Conservation (phyloP, 2,888 invertebrate genomes). For the Tetropium fuscum region DNA sequence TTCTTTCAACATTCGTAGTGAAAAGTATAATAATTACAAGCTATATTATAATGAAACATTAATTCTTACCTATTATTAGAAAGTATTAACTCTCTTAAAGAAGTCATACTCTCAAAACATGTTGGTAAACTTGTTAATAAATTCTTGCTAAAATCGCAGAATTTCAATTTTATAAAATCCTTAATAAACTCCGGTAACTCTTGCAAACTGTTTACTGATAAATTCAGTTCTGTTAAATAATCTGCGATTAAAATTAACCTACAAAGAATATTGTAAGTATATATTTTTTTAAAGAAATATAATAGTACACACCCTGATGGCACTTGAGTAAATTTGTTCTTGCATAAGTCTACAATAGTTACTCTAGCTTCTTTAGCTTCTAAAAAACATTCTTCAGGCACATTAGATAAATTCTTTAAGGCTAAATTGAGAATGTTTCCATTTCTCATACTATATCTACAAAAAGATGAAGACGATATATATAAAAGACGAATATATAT, state of each 20-base stretch:
- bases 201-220: conserved; percentile 78
- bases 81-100: conserved; percentile 83
- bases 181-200: conserved; percentile 75
- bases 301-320: conserved; percentile 73
- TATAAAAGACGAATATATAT: background rate
- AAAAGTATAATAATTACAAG: no score
- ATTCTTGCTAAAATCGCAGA: conserved; percentile 83
- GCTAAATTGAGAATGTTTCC: conserved; percentile 72
- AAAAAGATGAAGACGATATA: no score
- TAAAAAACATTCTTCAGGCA: conserved; percentile 80
- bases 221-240: conserved; percentile 74
- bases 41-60: no score
- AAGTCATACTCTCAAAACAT: conserved; percentile 72
- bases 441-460: conserved; percentile 71
- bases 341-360: conserved; percentile 82
- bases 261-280: conserved; percentile 42
- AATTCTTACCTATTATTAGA: conserved; percentile 82
- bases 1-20: no score
- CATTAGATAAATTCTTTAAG: conserved; percentile 71
- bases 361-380: conserved; percentile 80
- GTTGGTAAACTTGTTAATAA: conserved; percentile 73
- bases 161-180: conserved; percentile 73
- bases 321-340: conserved; percentile 78
- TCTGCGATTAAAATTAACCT: conserved; percentile 69
- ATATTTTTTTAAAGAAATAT: conserved; percentile 9